Base-by-base conservation (phyloP, 2,797 vertebrate genomes). In the Odontamblyopus lacepedii region DNA sequence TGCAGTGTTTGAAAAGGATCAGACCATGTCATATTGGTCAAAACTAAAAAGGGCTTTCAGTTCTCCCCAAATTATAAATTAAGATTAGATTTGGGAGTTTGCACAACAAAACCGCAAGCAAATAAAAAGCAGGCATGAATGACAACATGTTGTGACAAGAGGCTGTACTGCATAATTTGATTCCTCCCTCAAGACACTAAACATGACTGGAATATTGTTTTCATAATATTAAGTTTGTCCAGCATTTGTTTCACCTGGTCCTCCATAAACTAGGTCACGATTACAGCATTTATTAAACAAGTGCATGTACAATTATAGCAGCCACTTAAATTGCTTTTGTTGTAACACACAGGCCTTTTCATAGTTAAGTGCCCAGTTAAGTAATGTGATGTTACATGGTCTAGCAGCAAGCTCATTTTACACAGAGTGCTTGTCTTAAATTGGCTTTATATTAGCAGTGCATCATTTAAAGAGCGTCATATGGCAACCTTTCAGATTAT, bases 321-420 rank as follows among this genome's bases (percentile, higher is more conserved):
- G 35, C 81, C 59, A 78, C 57, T 82, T 83, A 75, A 76, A 82
- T 72, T 57, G 68, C 69, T 71, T 82, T 74, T 82, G 69, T 84
- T 79, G 62, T 73, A 79, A 75, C 61, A 70, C 48, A 19, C 35
- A 7, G 69, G 72, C 67, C 65, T 70, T 84, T 78, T 79, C 73
- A 72, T 19, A 63, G 71, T 65, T 75, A 87, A 83, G 81, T 80
- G 76, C 74, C 62, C 70, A 64, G 74, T 79, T 84, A 82, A 86
- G 76, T 81, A 75, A 83, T 77, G 67, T 19, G 38, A 78, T 67
- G 63, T 70, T 70, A 61, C 35, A 65, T 63, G 55, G 72, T 75
- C 69, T 78, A 69, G 74, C 18, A 75, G 56, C 85, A 78, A 44
- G 68, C 69, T 84, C 71, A 82, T 84, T 82, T 80, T 74, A 75